Conservation (phyloP, 2,888 invertebrate genomes). For the Cheilosia urbana region DNA sequence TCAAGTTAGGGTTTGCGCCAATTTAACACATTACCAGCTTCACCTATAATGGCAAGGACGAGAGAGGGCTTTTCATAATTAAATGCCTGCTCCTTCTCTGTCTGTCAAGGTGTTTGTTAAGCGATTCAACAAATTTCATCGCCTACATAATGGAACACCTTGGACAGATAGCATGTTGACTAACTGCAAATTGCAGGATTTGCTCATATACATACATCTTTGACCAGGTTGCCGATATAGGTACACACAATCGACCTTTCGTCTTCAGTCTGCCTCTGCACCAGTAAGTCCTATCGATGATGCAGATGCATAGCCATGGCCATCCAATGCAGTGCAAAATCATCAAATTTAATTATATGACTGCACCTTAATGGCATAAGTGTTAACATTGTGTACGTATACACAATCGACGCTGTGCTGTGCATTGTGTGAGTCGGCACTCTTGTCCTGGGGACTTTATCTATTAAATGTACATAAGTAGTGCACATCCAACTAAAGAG, state of each 20-base stretch:
- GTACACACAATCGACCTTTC: not conserved
- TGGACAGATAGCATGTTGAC: not conserved
- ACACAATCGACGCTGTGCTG: not conserved
- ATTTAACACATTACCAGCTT: not conserved
- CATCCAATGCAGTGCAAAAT: not conserved
- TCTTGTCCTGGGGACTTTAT: not conserved
- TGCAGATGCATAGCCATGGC: not conserved
- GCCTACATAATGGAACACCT: slow-evolving; percentile 39
- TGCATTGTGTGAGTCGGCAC: not conserved
- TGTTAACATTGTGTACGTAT: slow-evolving; percentile 20
- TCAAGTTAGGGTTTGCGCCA: slow-evolving; percentile 8
- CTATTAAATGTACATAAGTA: slow-evolving; percentile 21
- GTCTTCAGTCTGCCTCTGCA: not conserved
- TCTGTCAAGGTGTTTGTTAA: slow-evolving; percentile 53
- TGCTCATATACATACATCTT: not conserved
- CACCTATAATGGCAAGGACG: not conserved
- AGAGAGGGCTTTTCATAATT: slow-evolving; percentile 29
- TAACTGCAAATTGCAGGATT: slow-evolving; percentile 28
- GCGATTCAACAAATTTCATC: slow-evolving; percentile 41
- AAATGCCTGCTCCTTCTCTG: slow-evolving; percentile 26
- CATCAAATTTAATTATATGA: slow-evolving; percentile 48
- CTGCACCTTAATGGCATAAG: slow-evolving; percentile 41
- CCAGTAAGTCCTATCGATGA: not conserved
- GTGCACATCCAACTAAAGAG: slow-evolving; percentile 9
- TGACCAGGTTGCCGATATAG: not conserved